Percentiles rank a stretch among this genome's conserved stretches.
These are phyloP conservation scores for Acronicta leporina DNA, from an alignment of 2,888 invertebrate genomes.

Conservation along the genomic window DNA sequence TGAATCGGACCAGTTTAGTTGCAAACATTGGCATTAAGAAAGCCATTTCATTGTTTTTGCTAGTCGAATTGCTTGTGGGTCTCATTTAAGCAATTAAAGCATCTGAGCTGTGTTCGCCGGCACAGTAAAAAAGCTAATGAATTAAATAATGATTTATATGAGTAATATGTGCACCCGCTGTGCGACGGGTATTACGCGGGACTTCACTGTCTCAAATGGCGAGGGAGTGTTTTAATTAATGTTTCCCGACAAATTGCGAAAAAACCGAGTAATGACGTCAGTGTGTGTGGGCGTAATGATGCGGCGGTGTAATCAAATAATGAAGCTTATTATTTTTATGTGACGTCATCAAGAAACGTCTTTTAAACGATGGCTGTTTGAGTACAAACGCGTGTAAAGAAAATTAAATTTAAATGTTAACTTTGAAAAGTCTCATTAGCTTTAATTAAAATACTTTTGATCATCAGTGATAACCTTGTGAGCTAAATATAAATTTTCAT, in stretches of 20 bases:
- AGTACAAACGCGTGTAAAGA: constrained; percentile 81
- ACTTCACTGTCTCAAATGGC: constrained; percentile 73
- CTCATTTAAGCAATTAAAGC: constrained; percentile 31
- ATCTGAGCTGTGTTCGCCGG: constrained; percentile 3
- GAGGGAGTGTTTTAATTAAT: constrained; percentile 82
- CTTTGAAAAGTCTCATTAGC: constrained; percentile 23
- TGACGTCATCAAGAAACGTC: constrained; percentile 68
- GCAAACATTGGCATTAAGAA: constrained; percentile 25
- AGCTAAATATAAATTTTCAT: constrained; percentile 1
- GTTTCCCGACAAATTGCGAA: constrained; percentile 79
- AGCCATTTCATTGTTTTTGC: constrained; percentile 8
- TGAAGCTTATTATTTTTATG: constrained; percentile 78
- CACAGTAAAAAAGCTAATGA: constrained; percentile 27
- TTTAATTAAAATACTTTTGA: constrained; percentile 31
- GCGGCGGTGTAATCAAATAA: constrained; percentile 64
- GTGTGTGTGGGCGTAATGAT: constrained; percentile 55
- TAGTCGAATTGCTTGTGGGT: background rate
- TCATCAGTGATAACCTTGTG: constrained; percentile 11
- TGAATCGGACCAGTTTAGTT: constrained; percentile 11
- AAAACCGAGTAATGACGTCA: constrained; percentile 77
- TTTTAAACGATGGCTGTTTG: constrained; percentile 75
- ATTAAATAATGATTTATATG: constrained; percentile 41
- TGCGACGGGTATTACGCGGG: constrained; percentile 56
- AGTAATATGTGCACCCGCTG: constrained; percentile 37
- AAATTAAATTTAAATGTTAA: constrained; percentile 50